These are phyloP conservation scores for Ophthalmolycus amberensis DNA, from an alignment of 2,113 vertebrate genomes.

Conservation along the genomic window DNA sequence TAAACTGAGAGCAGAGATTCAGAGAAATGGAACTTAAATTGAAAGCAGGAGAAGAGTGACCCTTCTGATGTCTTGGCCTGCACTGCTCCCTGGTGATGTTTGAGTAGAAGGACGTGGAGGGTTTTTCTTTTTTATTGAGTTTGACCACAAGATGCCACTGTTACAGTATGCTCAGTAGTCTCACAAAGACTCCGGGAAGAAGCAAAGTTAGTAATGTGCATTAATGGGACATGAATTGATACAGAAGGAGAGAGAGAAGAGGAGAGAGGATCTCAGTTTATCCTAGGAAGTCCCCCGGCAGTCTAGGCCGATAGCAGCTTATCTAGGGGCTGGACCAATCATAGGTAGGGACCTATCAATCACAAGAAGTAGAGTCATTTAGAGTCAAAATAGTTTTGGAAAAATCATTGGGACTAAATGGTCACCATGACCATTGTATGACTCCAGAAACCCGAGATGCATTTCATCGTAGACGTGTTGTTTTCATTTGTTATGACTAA, in stretches of 20 bases:
- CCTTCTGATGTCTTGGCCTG: slow-evolving; percentile 2
- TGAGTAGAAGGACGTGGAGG: not conserved
- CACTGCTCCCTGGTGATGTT: slow-evolving; percentile 50
- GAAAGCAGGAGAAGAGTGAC: not conserved
- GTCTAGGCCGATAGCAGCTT: no score
- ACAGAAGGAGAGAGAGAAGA: no score
- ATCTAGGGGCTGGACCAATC: no score
- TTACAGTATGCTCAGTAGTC: no score
- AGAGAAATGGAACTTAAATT: not conserved
- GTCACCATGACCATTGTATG: not conserved
- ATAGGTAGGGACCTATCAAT: no score
- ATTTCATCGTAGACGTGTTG: not conserved
- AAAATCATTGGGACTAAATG: not conserved
- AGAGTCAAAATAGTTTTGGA: not conserved
- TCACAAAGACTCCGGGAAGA: no score
- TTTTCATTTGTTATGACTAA: not conserved
- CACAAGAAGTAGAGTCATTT: no score
- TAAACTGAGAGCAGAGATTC: not conserved
- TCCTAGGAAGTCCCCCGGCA: no score
- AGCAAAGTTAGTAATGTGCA: no score
- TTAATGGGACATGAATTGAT: no score
- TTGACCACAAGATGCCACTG: slow-evolving; percentile 4
- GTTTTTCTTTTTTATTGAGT: not conserved
- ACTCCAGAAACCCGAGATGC: not conserved
- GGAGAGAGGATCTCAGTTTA: no score